Conservation (phyloP, 2,113 vertebrate genomes). For the Dolichotis patagonum region DNA sequence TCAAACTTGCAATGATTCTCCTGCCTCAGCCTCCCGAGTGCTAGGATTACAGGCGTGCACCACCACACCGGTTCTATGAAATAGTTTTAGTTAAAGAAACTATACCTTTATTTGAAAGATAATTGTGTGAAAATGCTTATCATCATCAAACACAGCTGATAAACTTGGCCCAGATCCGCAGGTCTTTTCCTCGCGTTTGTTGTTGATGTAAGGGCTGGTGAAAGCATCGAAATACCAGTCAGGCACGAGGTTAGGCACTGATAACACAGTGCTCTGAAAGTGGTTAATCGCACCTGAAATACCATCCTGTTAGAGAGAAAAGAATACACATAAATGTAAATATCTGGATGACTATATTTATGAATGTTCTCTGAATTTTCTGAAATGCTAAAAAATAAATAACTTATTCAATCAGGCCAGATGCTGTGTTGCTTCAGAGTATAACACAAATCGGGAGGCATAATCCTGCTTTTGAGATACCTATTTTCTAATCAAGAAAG, state of each 20-base stretch:
- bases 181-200: slow-evolving; percentile 84
- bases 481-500: slow-evolving; percentile 28
- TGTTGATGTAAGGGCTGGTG: slow-evolving; percentile 86
- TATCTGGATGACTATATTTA: background rate
- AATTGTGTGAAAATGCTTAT: slow-evolving; percentile 86
- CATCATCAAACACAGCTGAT: slow-evolving; percentile 87
- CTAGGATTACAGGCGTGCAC: too few species aligned
- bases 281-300: slow-evolving; percentile 85
- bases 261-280: slow-evolving; percentile 87
- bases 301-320: slow-evolving; percentile 83
- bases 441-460: slow-evolving; percentile 7
- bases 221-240: slow-evolving; percentile 88
- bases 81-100: background rate
- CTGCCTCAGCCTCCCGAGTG: too few species aligned
- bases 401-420: background rate
- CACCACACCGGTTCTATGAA: too few species aligned
- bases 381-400: slow-evolving; percentile 41
- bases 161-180: slow-evolving; percentile 87
- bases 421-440: background rate
- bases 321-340: slow-evolving; percentile 15
- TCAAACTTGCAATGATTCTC: too few species aligned
- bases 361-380: background rate
- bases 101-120: slow-evolving; percentile 89
- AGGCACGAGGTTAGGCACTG: slow-evolving; percentile 86
- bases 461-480: background rate